Conservation (phyloP, 2,797 vertebrate species). For the Echiichthys vipera region DNA sequence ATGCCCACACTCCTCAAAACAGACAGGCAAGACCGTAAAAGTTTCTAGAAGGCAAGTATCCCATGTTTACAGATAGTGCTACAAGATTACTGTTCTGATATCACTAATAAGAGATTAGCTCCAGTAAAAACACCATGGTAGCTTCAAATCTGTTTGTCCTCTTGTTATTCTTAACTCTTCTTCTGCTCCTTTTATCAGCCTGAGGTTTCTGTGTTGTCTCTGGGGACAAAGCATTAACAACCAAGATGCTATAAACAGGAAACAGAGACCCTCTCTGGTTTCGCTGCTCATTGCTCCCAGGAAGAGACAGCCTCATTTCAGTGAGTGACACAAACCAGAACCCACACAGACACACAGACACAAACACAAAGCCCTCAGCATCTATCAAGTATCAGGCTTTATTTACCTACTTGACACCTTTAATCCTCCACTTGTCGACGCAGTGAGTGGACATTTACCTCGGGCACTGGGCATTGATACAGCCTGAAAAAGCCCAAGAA, state of each 20-base stretch:
- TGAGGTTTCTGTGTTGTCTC: conserved; percentile 67
- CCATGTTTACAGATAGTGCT: conserved; percentile 52
- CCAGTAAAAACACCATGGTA: conserved; percentile 15
- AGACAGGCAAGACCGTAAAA: background rate
- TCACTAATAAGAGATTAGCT: conserved; percentile 60
- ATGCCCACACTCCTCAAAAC: background rate
- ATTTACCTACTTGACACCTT: conserved; percentile 65
- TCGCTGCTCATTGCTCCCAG: conserved; percentile 45
- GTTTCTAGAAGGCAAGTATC: conserved; percentile 34
- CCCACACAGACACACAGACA: conserved; percentile 30
- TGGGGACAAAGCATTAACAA: conserved; percentile 61
- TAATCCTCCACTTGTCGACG: conserved; percentile 55
- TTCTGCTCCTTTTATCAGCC: conserved; percentile 67
- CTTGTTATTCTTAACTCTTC: conserved; percentile 68
- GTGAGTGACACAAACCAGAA: conserved; percentile 74
- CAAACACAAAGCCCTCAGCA: conserved; percentile 26
- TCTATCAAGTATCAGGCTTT: conserved; percentile 60
- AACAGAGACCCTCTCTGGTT: conserved; percentile 61
- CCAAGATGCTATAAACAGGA: conserved; percentile 73
- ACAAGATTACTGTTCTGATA: conserved; percentile 57
- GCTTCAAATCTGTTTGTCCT: conserved; percentile 58
- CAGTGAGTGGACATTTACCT: conserved; percentile 42
- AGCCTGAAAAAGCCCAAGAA: conserved; percentile 9
- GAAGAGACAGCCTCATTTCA: conserved; percentile 45
- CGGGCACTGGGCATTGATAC: background rate